phyloP scores from a whole-genome alignment of 2,888 invertebrate genomes.

The Psylliodes chrysocephalus region DNA sequence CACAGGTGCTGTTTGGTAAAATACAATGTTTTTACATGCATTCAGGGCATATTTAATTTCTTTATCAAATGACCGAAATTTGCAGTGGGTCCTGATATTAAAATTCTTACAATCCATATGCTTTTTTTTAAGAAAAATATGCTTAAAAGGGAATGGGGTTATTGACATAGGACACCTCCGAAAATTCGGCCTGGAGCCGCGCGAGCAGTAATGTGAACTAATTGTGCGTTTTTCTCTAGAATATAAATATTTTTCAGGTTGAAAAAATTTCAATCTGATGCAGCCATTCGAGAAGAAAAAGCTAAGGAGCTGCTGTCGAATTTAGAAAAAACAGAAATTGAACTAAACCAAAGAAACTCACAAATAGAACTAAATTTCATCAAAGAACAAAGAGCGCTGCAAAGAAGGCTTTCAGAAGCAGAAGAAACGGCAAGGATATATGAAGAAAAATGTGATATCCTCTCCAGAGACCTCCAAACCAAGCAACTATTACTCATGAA shows the following conservation, averaged over 20 bases:
- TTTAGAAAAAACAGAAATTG: conserved; percentile 82
- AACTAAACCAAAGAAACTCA: conserved; percentile 75
- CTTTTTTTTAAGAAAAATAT: too few species aligned
- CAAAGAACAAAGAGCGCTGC: conserved; percentile 67
- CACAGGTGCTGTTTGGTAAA: too few species aligned
- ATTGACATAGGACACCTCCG: too few species aligned
- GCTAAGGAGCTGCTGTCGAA: conserved; percentile 81
- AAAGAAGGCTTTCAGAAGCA: conserved; percentile 69
- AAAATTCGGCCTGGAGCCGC: too few species aligned
- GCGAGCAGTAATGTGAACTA: too few species aligned
- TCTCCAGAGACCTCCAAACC: conserved; percentile 74
- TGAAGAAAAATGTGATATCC: conserved; percentile 72
- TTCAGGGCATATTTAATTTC: too few species aligned
- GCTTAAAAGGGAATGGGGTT: too few species aligned
- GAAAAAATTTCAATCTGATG: conserved; percentile 76
- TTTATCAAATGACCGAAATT: too few species aligned
- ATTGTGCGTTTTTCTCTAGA: background rate
- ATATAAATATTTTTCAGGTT: conserved; percentile 63
- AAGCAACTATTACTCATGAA: conserved; percentile 75
- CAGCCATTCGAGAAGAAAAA: conserved; percentile 76
- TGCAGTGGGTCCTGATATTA: too few species aligned
- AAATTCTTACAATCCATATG: too few species aligned
- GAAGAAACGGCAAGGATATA: conserved; percentile 76
- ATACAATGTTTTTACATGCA: too few species aligned
- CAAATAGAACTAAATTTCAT: conserved; percentile 79